These are phyloP conservation scores for Thymelicus acteon DNA, from an alignment of 2,888 invertebrate genomes.

Conservation along the genomic window DNA sequence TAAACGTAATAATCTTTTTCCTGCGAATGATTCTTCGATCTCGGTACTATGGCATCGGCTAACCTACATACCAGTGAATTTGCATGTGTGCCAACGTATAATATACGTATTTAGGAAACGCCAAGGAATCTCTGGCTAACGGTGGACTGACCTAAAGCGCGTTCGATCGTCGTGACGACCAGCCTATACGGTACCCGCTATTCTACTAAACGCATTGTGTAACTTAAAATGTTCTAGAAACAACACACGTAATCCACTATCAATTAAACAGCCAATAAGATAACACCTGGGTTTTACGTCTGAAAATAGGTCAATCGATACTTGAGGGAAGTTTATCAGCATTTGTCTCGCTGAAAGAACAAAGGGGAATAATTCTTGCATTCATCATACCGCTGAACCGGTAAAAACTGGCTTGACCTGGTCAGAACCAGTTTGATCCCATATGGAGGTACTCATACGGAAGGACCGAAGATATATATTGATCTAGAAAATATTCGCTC, in stretches of 20 bases:
- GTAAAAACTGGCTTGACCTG: neutral
- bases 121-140: slow-evolving; percentile 70
- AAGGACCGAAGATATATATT: slow-evolving; percentile 42
- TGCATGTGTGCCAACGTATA: slow-evolving; percentile 66
- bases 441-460: slow-evolving; percentile 42
- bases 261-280: neutral
- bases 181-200: slow-evolving; percentile 31
- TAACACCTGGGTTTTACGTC: neutral
- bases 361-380: neutral
- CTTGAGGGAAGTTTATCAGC: neutral
- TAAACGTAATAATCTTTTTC: slow-evolving; percentile 39
- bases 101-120: slow-evolving; percentile 65
- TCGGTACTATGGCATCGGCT: slow-evolving; percentile 48
- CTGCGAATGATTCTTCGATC: slow-evolving; percentile 39
- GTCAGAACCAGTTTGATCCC: slow-evolving; percentile 36
- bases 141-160: slow-evolving; percentile 58
- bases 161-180: slow-evolving; percentile 36
- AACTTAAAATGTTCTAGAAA: slow-evolving; percentile 1
- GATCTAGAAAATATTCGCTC: slow-evolving; percentile 39
- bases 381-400: neutral
- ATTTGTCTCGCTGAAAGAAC: neutral
- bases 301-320: slow-evolving; percentile 8
- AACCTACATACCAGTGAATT: slow-evolving; percentile 68
- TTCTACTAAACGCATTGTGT: slow-evolving; percentile 22
- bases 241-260: neutral